Base-by-base conservation (phyloP, 2,113 vertebrate species). In the Dendrocopos noguchii region DNA sequence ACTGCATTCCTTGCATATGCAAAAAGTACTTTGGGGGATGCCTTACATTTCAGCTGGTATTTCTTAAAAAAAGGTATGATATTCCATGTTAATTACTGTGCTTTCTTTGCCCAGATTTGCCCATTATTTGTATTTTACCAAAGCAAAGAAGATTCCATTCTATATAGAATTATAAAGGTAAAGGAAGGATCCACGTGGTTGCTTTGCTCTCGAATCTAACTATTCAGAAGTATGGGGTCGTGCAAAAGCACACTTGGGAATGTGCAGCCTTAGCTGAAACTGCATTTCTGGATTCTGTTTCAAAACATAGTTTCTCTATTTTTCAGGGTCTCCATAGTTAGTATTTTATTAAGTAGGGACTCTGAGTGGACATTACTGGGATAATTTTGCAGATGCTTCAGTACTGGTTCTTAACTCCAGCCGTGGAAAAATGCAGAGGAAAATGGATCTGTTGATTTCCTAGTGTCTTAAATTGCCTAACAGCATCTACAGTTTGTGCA, bases 21-120 rank as follows among this genome's bases (percentile, higher is more conserved):
- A 97, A 95, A 96, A 93, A 94, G 56, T 65, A 93, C 90, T 88
- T 97, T 86, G 95, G 96, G 96, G 95, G 97, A 98, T 98, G 98
- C 98, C 97, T 98, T 98, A 98, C 92, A 94, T 96, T 97, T 98
- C 96, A 97, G 96, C 94, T 97, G 89, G 57, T 95, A 90, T 96
- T 97, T 97, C 97, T 97, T 94, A 95, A 46, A 44, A 44, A 95
- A 97, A 97, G 95, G 96, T 97, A 96, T 93, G 90, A 92, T 84
- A 73, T 67, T 85, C 77, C 84, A 73, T 80, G 84, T 94, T 94
- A 96, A 70, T 87, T 93, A 73, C 90, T 82, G 91, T 96, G 92
- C 91, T 96, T 91, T 95, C 93, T 91, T 71, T 80, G 70, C 86
- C 71, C 77, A 6, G 85, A 18, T 87, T 68, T 80, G 57, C 83